Evolutionary conservation across 2,888 invertebrate genomes (phyloP), one percentile per base, ranked within the genome.

Genomic region (Tetrapedia diversipes): DNA sequence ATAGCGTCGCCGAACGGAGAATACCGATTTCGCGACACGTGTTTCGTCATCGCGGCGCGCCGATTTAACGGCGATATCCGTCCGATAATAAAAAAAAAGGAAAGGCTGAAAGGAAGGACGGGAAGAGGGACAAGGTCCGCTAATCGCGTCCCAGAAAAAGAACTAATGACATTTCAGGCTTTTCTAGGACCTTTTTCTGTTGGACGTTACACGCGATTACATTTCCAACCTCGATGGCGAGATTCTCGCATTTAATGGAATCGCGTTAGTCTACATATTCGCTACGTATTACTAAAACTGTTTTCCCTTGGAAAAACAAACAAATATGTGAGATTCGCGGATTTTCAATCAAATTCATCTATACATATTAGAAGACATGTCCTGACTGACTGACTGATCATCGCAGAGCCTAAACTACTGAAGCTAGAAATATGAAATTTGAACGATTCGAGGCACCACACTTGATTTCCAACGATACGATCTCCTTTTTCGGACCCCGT

Each of bases 111-210:
- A 56, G 7, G 14, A 54, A 7, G 32, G 29, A 14, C n/a, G 27
- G 8, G 63, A 70, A 54, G 22, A 70, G 41, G 61, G 51, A 57
- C 65, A 66, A 76, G 66, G 66, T 34, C 65, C 57, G 39, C 24
- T 43, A 24, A 34, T 41, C 29, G 16, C 6, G n/a, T 24, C 10
- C 19, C 54, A 29, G 34, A 16, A 45, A 67, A n/a, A n/a, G n/a
- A 66, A 59, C 37, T 47, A 57, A 49, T 49, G 41, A 51, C 32
- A 29, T 19, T 53, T 27, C 47, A 24, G 2, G 37, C 19, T 24
- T 32, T 24, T 37, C n/a, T 0, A 8, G 2, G 29, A 34, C 11
- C 7, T 34, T 49, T 47, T 22, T 27, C 24, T 68, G n/a, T 34
- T 4, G 11, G 47, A 4, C 10, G 8, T 16, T 4, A 37, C 39